Base-by-base conservation (phyloP, 2,113 vertebrate genomes). In the Lepidothrix coronata region DNA sequence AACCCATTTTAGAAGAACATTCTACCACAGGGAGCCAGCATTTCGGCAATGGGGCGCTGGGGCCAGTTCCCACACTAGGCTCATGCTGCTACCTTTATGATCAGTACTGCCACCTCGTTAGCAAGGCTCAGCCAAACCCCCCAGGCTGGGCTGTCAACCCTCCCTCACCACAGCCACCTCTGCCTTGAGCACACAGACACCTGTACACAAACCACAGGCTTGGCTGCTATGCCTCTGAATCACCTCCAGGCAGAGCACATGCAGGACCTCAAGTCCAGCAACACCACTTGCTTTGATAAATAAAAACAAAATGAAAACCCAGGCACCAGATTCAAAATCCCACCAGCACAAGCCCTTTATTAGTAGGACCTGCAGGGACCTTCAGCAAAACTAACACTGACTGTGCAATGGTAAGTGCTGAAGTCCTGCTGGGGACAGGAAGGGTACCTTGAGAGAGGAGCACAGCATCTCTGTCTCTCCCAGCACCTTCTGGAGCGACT, bases 391-490 rank as follows among this genome's bases (percentile, higher is more conserved):
- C 33, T n/a, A 73, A 76, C 31, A 21, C 14, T 0, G 3, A 25
- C 31, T 18, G 35, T 19, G 8, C 5, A 19, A 33, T 4, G 17
- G 22, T 39, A 57, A 54, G 76, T 17, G 48, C 15, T 22, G 12
- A 48, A 28, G 48, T 44, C 61, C 52, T 84, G 75, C 37, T 11
- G 0, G 30, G 28, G 33, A 49, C 14, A 11, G 54, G 37, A 66
- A 90, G 59, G 24, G 72, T 98, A 99, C 99, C 98, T 98, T 98
- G 43, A 99, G 98, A 55, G 99, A 97, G 55, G 98, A 98, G 85
- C 99, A 99, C 58, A 99, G 93, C 98, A 98, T 99, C 59, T 99
- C 99, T 37, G 98, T 98, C 74, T 99, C 98, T 73, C 91, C 97
- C 28, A 98, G 87, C 58, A 98, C 97, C 86, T 98, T 98, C 93